Evolutionary conservation across 2,888 invertebrate species (phyloP), one percentile per base, ranked within the genome.

Genomic region (Nowickia ferox): DNA sequence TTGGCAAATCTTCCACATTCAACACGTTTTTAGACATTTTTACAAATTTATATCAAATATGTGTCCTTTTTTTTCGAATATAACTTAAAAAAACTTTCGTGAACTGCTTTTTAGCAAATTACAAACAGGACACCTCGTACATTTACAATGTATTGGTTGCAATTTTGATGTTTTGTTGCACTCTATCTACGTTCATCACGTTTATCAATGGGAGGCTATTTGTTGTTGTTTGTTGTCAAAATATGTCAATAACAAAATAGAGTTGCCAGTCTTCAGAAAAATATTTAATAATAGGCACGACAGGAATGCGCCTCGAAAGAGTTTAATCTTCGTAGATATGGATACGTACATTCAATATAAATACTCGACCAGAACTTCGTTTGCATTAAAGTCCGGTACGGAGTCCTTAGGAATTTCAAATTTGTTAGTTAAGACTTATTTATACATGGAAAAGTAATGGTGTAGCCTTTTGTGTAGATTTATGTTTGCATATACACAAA

Each of bases 1-100:
- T 55, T 8, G 87, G 81, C 17, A 87, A 59, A 3, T 75, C 40
- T 13, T 30, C 38, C 0, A 87, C 61, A 40, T 78, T 84, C n/a
- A 78, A 42, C 6, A n/a, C 9, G 4, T 13, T 30, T 75, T 55
- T 44, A 9, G 71, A 38, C 83, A 87, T 87, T 55, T 65, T 46
- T 53, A 13, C 1, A 13, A 8, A 11, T 40, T n/a, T 51, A 22
- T 19, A 22, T 48, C 40, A 2, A 10, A 38, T 48, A n/a, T 53
- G 11, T 13, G 15, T n/a, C 38, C 38, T 38, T 17, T 53, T 19
- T 53, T 15, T 15, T 6, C 9, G 19, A 13, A 1, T n/a, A 8
- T 40, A 2, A 22, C 6, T 22, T 22, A 3, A 48, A 13, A 10
- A 22, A 44, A 30, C 0, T 19, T 68, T n/a, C 8, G 11, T 44